Base-by-base conservation (phyloP, 2,797 vertebrate species). In the Tapera naevia region DNA sequence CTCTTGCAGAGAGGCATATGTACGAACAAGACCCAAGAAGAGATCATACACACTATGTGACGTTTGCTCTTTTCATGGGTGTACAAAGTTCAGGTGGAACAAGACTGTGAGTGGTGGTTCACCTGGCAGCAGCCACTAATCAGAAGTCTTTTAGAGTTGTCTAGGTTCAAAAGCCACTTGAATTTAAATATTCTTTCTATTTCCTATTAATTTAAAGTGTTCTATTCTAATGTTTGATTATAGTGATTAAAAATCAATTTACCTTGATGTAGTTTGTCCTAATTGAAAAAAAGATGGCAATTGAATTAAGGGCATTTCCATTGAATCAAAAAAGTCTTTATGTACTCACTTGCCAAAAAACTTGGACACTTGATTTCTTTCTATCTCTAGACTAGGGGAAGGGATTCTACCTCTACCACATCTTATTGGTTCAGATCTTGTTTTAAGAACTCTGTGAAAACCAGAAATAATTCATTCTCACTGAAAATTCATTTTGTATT, bases 71-170 rank as follows among this genome's bases (percentile, higher is more conserved):
- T 69, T 62, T 61, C 48, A 7, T 53, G 33, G 37, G 9, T 60
- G 5, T 22, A 3, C 16, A 24, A 57, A 51, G 37, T 73, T 89
- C 23, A n/a, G 85, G 57, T 22, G 58, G 7, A 86, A 8, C 15
- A 76, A 56, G 25, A 17, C 91, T 93, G n/a, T 78, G 94, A 58
- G 78, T 80, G 78, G 88, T 89, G 87, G 53, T 91, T 96, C 92
- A 94, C 67, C 56, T 93, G 88, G 82, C 86, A 96, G 80, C 61
- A 95, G 71, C 58, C 48, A 60, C 28, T 56, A 46, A 45, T 23
- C 25, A 58, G 19, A 66, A 61, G 11, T 62, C 18, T 48, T 81
- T 67, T 56, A 65, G 27, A 54, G 19, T 54, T 86, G 15, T 1
- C 1, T 33, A 9, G 15, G 11, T 64, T 90, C 23, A 88, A 91